phyloP scores from a whole-genome alignment of 2,113 vertebrate genomes.

The Xenopus borealis region DNA sequence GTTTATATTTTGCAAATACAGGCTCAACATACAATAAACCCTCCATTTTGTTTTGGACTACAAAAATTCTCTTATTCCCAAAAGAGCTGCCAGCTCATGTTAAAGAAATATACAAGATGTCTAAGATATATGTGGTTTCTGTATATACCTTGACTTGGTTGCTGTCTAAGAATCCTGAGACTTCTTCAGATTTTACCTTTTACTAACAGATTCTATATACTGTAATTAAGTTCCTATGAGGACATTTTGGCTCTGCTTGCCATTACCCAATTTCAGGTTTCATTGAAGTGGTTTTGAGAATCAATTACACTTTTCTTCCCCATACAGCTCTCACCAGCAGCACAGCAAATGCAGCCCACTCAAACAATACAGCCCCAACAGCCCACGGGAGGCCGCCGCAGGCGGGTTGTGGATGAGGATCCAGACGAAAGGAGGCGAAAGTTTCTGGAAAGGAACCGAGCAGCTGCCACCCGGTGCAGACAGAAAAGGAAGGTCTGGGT shows the following conservation, averaged over 20 bases:
- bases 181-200: too few relatives aligned
- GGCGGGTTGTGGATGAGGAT: slow-evolving; percentile 93
- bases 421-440: slow-evolving; percentile 94
- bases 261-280: neutral
- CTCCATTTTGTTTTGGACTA: too few relatives aligned
- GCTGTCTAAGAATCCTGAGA: too few relatives aligned
- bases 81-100: too few relatives aligned
- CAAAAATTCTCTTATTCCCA: too few relatives aligned
- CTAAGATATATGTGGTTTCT: too few relatives aligned
- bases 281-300: neutral
- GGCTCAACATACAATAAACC: too few relatives aligned
- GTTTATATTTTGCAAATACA: too few relatives aligned
- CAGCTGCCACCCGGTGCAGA: slow-evolving; percentile 93
- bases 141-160: too few relatives aligned
- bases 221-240: too few relatives aligned
- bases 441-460: slow-evolving; percentile 96
- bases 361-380: slow-evolving; percentile 90
- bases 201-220: too few relatives aligned
- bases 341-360: slow-evolving; percentile 96
- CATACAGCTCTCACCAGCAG: slow-evolving; percentile 85
- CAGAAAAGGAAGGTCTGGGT: slow-evolving; percentile 99
- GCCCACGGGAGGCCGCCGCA: slow-evolving; percentile 85
- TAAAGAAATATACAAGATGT: too few relatives aligned
- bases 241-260: neutral
- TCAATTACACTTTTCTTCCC: slow-evolving; percentile 19